Evolutionary conservation across 2,888 invertebrate species (phyloP), one percentile per base, ranked within the genome.

Genomic region (Coelogynopora nodosa): DNA sequence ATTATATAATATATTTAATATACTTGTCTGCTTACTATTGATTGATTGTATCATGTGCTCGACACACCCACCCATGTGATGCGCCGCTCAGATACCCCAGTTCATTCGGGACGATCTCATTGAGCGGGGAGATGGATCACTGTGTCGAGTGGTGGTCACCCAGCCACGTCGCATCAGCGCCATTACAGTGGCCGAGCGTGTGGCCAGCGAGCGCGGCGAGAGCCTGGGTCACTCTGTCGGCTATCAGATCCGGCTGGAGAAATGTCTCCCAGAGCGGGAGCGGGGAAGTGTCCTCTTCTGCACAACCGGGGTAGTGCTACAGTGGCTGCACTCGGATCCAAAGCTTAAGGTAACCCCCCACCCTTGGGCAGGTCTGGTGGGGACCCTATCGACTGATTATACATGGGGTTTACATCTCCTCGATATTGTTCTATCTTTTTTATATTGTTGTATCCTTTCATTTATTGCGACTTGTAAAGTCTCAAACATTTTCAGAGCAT

Each of bases 141-240:
- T 5, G 23, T 23, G 26, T 0, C 31, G 49, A 1, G 67, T 27
- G 29, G 89, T 92, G 80, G 96, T 97, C 0, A 98, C 98, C 0
- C 97, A 98, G 90, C 98, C 98, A 0, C 93, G 98, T 86, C 94
- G 96, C 90, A 96, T 98, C 89, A 98, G 97, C 2, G 97, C 98
- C 18, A 95, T 95, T 84, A 96, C 96, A 89, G 95, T 98, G 87
- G 95, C 97, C 0, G 94, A 94, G 88, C 93, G 97, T 89, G 97
- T 98, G 0, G 94, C 95, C 88, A 92, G 94, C 18, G 97, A 97
- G 91, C 93, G 97, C 87, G 93, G 94, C 0, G 97, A 97, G 96
- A 93, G 94, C 86, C 90, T 95, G 1, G 96, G 97, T 0, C 94
- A 94, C 0, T 91, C 97, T 81, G 95, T 97, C 90, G 97, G 97